These are phyloP conservation scores for Drosophila pseudotalamancana DNA, from an alignment of 2,888 invertebrate genomes.

Conservation along the genomic window DNA sequence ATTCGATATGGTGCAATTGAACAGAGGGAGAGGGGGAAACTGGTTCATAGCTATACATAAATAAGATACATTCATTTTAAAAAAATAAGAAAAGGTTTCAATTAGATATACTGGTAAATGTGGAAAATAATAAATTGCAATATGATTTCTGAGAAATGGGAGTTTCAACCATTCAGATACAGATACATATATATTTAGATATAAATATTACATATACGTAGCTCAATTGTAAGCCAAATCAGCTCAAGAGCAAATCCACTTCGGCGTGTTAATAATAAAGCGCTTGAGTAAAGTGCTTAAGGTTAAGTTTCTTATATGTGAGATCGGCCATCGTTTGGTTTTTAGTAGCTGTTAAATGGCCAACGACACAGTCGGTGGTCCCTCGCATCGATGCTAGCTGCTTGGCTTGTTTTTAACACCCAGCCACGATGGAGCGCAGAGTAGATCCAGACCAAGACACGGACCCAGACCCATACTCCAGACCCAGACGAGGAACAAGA, in stretches of 20 bases:
- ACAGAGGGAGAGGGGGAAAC: no score
- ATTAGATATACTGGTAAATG: no score
- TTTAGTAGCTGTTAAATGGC: slow-evolving; percentile 79
- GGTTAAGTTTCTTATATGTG: slow-evolving; percentile 42
- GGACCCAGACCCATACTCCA: background rate
- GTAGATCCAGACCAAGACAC: background rate
- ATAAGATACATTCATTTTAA: no score
- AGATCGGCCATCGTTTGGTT: slow-evolving; percentile 59
- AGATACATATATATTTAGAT: background rate
- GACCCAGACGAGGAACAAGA: no score
- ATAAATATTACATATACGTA: background rate
- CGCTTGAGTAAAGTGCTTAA: slow-evolving; percentile 25
- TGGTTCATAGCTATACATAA: no score
- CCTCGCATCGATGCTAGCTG: slow-evolving; percentile 49
- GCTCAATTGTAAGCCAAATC: background rate
- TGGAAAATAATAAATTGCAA: no score
- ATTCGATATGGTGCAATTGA: no score
- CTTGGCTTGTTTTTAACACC: slow-evolving; percentile 80
- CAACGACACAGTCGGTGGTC: slow-evolving; percentile 73
- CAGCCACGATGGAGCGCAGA: slow-evolving; percentile 24
- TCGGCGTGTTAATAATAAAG: slow-evolving; percentile 50
- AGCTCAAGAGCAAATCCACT: slow-evolving; percentile 57
- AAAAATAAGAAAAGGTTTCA: no score
- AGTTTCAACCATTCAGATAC: no score
- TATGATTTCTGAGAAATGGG: no score